A percentile compares a stretch with the other conserved stretches of the same genome.
phyloP scores from a whole-genome alignment of 2,113 vertebrate genomes.

The Pseudolaguvia tuberculata region DNA sequence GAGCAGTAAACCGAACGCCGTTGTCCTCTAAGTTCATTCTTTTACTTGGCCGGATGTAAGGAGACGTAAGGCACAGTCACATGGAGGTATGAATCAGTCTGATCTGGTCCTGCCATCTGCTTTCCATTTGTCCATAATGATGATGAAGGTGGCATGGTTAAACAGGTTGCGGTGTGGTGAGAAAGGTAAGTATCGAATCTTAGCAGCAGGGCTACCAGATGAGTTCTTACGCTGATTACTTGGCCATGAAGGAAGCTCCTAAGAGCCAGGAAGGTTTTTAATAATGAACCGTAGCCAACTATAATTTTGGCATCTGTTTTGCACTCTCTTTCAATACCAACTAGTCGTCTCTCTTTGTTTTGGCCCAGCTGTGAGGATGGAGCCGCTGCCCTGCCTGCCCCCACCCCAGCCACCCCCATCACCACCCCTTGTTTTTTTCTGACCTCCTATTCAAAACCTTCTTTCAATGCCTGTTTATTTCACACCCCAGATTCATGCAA shows the following conservation, averaged over 20 bases:
- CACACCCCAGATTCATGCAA: conserved; percentile 35
- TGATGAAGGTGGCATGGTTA: conserved; percentile 9
- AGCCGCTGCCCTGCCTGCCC: conserved; percentile 20
- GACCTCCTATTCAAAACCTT: conserved; percentile 34
- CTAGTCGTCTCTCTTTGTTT: conserved; percentile 23
- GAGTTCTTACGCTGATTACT: conserved; percentile 4
- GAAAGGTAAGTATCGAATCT: background rate
- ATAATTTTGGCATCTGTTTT: conserved; percentile 27
- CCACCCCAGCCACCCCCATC: background rate
- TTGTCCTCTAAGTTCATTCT: background rate
- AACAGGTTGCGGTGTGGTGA: conserved; percentile 6
- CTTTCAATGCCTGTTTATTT: conserved; percentile 39
- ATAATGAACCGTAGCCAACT: conserved; percentile 20
- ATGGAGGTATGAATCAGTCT: conserved; percentile 10
- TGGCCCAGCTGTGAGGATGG: conserved; percentile 3
- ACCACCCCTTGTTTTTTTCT: conserved; percentile 1
- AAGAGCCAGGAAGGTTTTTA: conserved; percentile 3
- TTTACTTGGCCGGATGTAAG: background rate
- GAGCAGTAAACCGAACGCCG: background rate
- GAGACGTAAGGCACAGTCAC: background rate
- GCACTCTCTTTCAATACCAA: conserved; percentile 8
- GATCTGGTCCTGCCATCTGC: background rate
- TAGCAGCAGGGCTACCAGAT: background rate
- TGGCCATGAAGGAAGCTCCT: background rate
- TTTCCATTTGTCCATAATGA: conserved; percentile 1